These are phyloP conservation scores for Helostoma temminkii DNA, from an alignment of 2,797 vertebrate genomes.

Conservation along the genomic window DNA sequence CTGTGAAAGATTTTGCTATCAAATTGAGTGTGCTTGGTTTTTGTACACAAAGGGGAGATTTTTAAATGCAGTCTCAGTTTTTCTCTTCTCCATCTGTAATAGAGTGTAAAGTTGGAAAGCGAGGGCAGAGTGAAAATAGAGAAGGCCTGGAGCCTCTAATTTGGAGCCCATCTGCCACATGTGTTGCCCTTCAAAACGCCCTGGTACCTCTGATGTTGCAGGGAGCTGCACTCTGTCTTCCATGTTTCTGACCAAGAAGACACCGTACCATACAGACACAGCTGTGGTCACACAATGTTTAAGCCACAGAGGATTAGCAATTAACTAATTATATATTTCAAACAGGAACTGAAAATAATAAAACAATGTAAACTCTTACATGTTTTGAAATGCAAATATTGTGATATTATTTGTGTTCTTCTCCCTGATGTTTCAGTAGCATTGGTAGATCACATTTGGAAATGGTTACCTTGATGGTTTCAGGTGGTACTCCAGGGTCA, in stretches of 20 bases:
- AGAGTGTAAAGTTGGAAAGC: conserved; percentile 40
- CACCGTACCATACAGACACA: conserved; percentile 34
- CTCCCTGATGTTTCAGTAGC: background rate
- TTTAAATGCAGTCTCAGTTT: conserved; percentile 5
- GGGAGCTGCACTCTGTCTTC: conserved; percentile 58
- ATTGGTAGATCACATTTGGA: background rate
- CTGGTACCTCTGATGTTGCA: conserved; percentile 76
- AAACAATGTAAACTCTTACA: background rate
- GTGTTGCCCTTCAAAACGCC: conserved; percentile 79
- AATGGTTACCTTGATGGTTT: conserved; percentile 94
- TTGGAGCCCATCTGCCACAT: conserved; percentile 84
- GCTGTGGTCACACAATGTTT: conserved; percentile 36
- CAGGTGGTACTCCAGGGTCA: conserved; percentile 95
- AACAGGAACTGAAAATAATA: conserved; percentile 22
- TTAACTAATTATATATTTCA: conserved; percentile 30
- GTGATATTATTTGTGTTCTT: background rate
- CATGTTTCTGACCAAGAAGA: conserved; percentile 64
- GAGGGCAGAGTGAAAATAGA: conserved; percentile 80
- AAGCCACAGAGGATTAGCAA: conserved; percentile 41
- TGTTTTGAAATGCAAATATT: background rate
- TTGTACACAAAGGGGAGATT: conserved; percentile 12
- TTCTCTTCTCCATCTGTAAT: conserved; percentile 65
- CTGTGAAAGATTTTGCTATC: background rate
- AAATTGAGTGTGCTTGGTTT: background rate
- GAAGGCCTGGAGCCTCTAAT: conserved; percentile 79